Evolutionary conservation across 2,888 invertebrate genomes (phyloP).

Genomic region (Limenitis camilla): DNA sequence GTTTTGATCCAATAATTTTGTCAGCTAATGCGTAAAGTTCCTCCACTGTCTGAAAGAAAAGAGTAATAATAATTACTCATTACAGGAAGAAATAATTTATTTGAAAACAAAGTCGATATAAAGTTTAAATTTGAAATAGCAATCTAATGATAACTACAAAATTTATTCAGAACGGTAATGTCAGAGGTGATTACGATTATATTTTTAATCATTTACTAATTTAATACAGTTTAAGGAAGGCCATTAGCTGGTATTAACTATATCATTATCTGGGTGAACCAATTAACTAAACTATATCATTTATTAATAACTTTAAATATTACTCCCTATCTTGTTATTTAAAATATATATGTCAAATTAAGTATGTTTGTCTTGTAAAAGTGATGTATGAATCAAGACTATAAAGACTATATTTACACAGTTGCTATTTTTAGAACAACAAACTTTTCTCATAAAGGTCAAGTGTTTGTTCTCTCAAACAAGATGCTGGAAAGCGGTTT

Average conservation of each 20-base stretch:
- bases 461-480: not conserved
- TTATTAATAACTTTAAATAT: not conserved
- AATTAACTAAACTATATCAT: constrained; percentile 8
- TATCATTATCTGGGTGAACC: constrained; percentile 8
- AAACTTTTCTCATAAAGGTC: too few relatives aligned
- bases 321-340: not conserved
- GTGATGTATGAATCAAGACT: too few relatives aligned
- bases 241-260: constrained; percentile 8
- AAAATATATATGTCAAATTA: not conserved
- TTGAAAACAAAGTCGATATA: too few relatives aligned
- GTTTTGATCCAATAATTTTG: constrained; percentile 75
- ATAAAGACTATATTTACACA: too few relatives aligned
- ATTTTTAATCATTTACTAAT: constrained; percentile 5
- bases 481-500: not conserved
- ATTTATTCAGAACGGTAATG: not conserved
- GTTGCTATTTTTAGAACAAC: too few relatives aligned
- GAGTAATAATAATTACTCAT: constrained; percentile 1
- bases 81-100: not conserved
- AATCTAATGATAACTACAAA: too few relatives aligned
- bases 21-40: constrained; percentile 80
- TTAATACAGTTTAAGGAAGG: not conserved
- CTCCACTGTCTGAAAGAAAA: constrained; percentile 77
- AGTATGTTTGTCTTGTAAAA: not conserved
- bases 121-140: too few relatives aligned
- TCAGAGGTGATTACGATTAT: not conserved